Base-by-base conservation (phyloP, 2,113 vertebrate species). In the Thomomys bottae region DNA sequence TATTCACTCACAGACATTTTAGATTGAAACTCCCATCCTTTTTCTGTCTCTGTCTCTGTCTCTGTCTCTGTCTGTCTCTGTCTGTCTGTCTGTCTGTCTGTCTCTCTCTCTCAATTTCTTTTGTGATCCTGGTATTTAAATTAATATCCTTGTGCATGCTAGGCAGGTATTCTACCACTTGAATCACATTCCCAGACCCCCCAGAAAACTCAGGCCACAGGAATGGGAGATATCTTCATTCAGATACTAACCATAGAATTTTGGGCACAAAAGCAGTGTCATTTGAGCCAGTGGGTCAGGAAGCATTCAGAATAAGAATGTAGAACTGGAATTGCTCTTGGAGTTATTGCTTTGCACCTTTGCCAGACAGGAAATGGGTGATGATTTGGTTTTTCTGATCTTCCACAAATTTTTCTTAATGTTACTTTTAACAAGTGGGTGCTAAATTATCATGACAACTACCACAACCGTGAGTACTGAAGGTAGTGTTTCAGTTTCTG, bases 291-390 rank as follows among this genome's bases (percentile, higher is more conserved):
- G 2, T 42, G 26, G 7, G 5, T 42, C 36, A 15, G 8, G 42
- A 54, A 40, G 32, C 28, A 2, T 54, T 67, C 26, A 80, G 72
- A n/a, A 34, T 10, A 91, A 5, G 7, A 67, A 54, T 38, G 26
- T 59, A 59, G 26, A n/a, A 20, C 12, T 73, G 17, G 21, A 11
- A 68, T 72, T 36, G 5, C 45, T 83, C 59, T 80, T 79, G 23
- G 8, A 79, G 59, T 87, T 84, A 45, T 23, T 23, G 26, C 34
- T 66, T 12, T 30, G 26, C 49, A n/a, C 28, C 10, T 80, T 78
- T 64, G 40, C 40, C 79, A 84, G 88, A n/a, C 66, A 64, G 84
- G 36, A 86, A 94, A 86, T 95, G 68, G 40, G 87, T 28, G 3
- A 34, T 18, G 20, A 81, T 36, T 86, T 26, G 79, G 21, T 54